Evolutionary conservation across 1,140 invertebrate genomes (phyloP).

Genomic region (Drosophila ananassae): DNA sequence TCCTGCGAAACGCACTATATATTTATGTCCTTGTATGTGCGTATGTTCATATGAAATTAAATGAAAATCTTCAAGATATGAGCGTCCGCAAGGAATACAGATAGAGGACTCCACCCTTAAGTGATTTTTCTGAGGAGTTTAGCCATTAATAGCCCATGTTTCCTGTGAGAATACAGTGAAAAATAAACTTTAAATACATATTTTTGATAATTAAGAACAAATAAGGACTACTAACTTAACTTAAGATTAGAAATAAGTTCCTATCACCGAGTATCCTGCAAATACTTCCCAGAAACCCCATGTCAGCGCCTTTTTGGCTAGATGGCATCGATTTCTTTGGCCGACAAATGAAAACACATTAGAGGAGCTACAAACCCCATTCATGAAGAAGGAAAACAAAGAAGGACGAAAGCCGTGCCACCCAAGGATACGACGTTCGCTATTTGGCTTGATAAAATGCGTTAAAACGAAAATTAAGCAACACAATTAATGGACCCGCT

Average conservation of each 20-base stretch:
- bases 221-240: not conserved
- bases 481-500: conserved; percentile 76
- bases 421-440: conserved; percentile 26
- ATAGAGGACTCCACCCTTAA: not conserved
- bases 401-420: not conserved
- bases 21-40: conserved; percentile 30
- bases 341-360: conserved; percentile 71
- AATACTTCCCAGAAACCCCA: conserved; percentile 13
- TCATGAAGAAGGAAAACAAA: conserved; percentile 11
- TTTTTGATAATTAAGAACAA: too few relatives aligned
- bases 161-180: not conserved
- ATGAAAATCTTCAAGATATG: conserved; percentile 69
- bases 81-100: conserved; percentile 44
- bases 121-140: conserved; percentile 9
- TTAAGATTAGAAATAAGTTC: not conserved
- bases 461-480: conserved; percentile 81
- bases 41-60: conserved; percentile 42
- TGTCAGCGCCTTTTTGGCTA: conserved; percentile 34
- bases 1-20: not conserved
- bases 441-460: conserved; percentile 74
- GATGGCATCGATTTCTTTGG: conserved; percentile 64
- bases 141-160: conserved; percentile 19
- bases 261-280: not conserved
- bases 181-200: not conserved
- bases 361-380: conserved; percentile 50